Conservation (phyloP, 2,888 invertebrate genomes). For the Caenorhabditis doughertyi region DNA sequence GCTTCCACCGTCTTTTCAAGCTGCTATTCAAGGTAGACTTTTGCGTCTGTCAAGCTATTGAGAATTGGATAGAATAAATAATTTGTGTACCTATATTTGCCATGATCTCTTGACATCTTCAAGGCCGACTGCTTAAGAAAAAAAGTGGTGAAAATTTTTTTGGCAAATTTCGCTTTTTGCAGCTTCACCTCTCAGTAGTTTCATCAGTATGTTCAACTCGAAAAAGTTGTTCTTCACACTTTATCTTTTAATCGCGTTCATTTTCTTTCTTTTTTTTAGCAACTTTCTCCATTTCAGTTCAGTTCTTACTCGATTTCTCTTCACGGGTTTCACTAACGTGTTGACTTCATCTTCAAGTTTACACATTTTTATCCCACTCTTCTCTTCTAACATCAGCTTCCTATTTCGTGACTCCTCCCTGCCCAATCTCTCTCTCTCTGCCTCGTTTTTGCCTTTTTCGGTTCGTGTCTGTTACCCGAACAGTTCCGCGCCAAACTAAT, state of each 20-base stretch:
- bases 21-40: not conserved
- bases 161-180: constrained; percentile 9
- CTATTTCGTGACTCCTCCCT: constrained; percentile 40
- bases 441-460: constrained; percentile 21
- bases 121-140: constrained; percentile 53
- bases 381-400: constrained; percentile 29
- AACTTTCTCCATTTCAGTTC: constrained; percentile 58
- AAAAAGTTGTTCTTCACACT: constrained; percentile 8
- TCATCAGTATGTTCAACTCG: constrained; percentile 13
- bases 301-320: constrained; percentile 52
- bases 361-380: constrained; percentile 26
- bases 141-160: constrained; percentile 11
- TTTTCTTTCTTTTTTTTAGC: not conserved
- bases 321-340: constrained; percentile 43
- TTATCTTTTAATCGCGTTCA: constrained; percentile 15
- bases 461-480: constrained; percentile 39
- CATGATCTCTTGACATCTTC: constrained; percentile 60
- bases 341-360: constrained; percentile 49
- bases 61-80: constrained; percentile 40
- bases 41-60: constrained; percentile 16
- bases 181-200: not conserved
- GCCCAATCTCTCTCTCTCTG: not conserved
- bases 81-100: constrained; percentile 46
- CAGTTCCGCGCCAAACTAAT: constrained; percentile 54
- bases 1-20: constrained; percentile 6